Evolutionary conservation across 2,888 invertebrate species (phyloP).

Genomic region (Lasius fuliginosus): DNA sequence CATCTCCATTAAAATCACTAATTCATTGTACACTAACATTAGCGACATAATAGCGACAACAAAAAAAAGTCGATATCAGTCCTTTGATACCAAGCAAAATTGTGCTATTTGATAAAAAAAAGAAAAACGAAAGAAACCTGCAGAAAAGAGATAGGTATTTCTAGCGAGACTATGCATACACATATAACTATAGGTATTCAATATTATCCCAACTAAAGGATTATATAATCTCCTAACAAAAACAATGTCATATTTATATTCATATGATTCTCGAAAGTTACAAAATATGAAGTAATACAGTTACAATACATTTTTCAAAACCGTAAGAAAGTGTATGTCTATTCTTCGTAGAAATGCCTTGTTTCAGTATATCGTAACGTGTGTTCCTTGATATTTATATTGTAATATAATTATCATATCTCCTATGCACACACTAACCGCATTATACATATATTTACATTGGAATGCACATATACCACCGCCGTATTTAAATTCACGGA

Average conservation of each 20-base stretch:
- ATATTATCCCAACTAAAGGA: slow-evolving; percentile 41
- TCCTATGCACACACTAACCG: slow-evolving; percentile 39
- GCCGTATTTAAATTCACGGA: slow-evolving; percentile 55
- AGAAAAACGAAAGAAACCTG: slow-evolving; percentile 65
- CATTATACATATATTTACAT: slow-evolving; percentile 60
- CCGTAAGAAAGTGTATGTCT: slow-evolving; percentile 61
- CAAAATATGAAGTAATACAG: slow-evolving; percentile 32
- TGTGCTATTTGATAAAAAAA: slow-evolving; percentile 82
- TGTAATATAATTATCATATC: slow-evolving; percentile 61
- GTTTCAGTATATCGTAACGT: slow-evolving; percentile 68
- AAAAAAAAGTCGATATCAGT: slow-evolving; percentile 79
- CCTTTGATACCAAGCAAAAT: slow-evolving; percentile 84
- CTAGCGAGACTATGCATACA: slow-evolving; percentile 72
- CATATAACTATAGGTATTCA: slow-evolving; percentile 46
- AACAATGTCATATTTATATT: slow-evolving; percentile 43
- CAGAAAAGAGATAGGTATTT: slow-evolving; percentile 72
- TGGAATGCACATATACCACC: slow-evolving; percentile 31
- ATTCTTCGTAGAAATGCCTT: slow-evolving; percentile 73
- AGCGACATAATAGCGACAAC: slow-evolving; percentile 74
- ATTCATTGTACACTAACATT: slow-evolving; percentile 81
- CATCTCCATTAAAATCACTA: slow-evolving; percentile 82
- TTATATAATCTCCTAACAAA: slow-evolving; percentile 30
- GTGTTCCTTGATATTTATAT: slow-evolving; percentile 75
- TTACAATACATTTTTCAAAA: slow-evolving; percentile 29
- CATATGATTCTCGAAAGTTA: slow-evolving; percentile 15